phyloP scores from a whole-genome alignment of 2,113 vertebrate genomes.

The Pterocles orientalis region DNA sequence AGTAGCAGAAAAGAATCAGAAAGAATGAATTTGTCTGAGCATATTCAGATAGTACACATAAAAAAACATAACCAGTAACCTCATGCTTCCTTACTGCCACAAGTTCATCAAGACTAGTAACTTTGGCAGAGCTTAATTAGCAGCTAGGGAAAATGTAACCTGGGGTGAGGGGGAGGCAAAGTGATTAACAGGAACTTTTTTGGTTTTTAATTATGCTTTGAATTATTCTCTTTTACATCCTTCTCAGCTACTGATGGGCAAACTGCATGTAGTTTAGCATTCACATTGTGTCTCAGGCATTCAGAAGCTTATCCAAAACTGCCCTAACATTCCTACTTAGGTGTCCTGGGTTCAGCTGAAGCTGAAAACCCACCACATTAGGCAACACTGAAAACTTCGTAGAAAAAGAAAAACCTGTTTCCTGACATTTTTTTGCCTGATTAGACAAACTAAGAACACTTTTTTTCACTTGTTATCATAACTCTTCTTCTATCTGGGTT shows the following conservation, averaged over 20 bases:
- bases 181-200: conserved; percentile 29
- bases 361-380: too few species aligned
- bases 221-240: conserved; percentile 1
- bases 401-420: neutral
- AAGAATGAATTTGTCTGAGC: neutral
- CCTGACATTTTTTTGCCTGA: neutral
- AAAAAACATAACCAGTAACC: neutral
- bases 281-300: neutral
- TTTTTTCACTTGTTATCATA: neutral
- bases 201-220: conserved; percentile 43
- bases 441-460: neutral
- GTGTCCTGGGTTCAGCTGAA: too few species aligned
- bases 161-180: neutral
- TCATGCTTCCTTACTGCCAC: neutral
- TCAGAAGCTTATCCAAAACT: neutral
- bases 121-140: conserved; percentile 42
- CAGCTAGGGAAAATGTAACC: conserved; percentile 25
- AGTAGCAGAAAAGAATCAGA: conserved; percentile 35
- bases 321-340: neutral
- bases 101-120: conserved; percentile 44
- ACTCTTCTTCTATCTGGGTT: neutral
- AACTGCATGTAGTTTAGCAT: neutral
- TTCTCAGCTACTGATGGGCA: neutral
- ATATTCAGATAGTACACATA: neutral
- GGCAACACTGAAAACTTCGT: neutral